phyloP scores from a whole-genome alignment of 2,113 vertebrate genomes.

The Forbesichthys agassizii region DNA sequence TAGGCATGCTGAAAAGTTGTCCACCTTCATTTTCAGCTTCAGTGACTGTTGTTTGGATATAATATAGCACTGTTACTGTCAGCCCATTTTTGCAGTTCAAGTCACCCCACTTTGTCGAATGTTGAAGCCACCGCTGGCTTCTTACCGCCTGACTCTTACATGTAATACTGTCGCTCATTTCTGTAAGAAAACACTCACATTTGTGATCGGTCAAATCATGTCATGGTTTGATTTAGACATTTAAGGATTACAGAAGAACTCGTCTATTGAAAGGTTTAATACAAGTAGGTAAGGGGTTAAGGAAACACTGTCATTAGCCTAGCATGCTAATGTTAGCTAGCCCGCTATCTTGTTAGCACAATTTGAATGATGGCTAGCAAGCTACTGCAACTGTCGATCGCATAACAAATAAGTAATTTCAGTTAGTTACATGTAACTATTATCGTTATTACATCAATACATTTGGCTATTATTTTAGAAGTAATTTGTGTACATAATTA shows the following conservation, averaged over 20 bases:
- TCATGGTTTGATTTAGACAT: constrained; percentile 50
- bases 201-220: constrained; percentile 40
- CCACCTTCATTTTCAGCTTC: constrained; percentile 16
- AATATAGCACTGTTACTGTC: constrained; percentile 56
- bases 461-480: neutral
- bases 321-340: constrained; percentile 55
- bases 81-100: constrained; percentile 58
- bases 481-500: neutral
- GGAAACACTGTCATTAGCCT: constrained; percentile 63
- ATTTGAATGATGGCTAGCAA: constrained; percentile 22
- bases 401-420: neutral
- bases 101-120: constrained; percentile 58
- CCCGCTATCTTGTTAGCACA: constrained; percentile 48
- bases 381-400: neutral
- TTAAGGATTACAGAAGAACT: constrained; percentile 49
- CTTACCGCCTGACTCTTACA: constrained; percentile 63
- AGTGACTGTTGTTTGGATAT: constrained; percentile 45
- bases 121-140: constrained; percentile 68
- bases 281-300: constrained; percentile 67
- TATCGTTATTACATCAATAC: neutral
- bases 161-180: constrained; percentile 52
- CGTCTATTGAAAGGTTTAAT: constrained; percentile 46
- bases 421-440: neutral
- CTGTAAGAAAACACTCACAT: constrained; percentile 23
- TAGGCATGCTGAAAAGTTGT: neutral